Evolutionary conservation across 2,113 vertebrate species (phyloP).

Genomic region (Notechis scutatus): DNA sequence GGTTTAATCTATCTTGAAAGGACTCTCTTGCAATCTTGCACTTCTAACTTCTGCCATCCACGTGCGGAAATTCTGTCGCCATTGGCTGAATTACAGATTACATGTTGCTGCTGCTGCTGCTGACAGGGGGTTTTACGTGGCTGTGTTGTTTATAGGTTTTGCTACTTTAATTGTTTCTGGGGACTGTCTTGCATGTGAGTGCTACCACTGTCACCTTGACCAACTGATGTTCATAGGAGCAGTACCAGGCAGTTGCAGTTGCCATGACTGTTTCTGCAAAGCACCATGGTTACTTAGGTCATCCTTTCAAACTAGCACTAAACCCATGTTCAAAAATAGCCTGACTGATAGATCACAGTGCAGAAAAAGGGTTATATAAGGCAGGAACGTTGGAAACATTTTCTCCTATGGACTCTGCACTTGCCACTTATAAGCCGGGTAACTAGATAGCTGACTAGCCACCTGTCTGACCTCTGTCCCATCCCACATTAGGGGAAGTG

Average conservation of each 20-base stretch:
- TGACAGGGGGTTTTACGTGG: background rate
- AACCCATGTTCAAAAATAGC: background rate
- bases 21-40: background rate
- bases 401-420: background rate
- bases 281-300: background rate
- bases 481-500: background rate
- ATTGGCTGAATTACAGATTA: background rate
- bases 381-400: background rate
- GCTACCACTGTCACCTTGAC: background rate
- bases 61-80: background rate
- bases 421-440: background rate
- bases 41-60: background rate
- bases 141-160: background rate
- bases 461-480: background rate
- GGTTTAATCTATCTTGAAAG: background rate
- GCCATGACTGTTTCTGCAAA: background rate
- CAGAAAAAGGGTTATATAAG: background rate
- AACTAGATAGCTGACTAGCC: background rate
- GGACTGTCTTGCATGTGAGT: background rate
- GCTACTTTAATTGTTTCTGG: background rate
- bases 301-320: background rate
- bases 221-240: background rate
- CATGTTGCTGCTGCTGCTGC: background rate
- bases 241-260: background rate
- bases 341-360: background rate